A percentile compares a stretch with the other conserved stretches of the same genome.
phyloP scores from a whole-genome alignment of 2,113 vertebrate species.

The Psophia crepitans region DNA sequence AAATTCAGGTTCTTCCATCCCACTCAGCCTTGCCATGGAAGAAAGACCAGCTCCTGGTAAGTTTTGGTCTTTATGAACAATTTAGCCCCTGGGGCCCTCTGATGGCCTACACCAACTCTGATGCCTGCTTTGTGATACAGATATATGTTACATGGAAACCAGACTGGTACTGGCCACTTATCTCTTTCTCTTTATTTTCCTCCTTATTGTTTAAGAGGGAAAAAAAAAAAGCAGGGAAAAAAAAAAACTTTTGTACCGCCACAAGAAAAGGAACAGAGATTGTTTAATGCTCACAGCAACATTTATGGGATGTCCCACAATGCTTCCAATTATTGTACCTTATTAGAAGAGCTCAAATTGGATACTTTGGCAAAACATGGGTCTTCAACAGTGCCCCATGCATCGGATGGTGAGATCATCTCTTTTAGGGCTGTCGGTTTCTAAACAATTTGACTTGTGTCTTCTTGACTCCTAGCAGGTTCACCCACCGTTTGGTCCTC shows the following conservation, averaged over 20 bases:
- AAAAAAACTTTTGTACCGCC: background rate
- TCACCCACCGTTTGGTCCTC: background rate
- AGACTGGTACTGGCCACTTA: background rate
- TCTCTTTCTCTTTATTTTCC: background rate
- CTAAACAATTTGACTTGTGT: background rate
- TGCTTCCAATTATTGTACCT: background rate
- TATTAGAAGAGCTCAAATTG: background rate
- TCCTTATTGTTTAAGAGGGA: background rate
- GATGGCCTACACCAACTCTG: background rate
- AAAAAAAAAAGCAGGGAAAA: background rate
- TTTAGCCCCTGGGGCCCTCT: background rate
- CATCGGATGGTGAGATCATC: background rate
- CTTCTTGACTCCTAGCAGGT: background rate
- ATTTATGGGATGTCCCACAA: background rate
- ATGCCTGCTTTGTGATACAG: background rate
- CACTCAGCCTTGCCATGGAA: background rate
- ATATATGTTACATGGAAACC: background rate
- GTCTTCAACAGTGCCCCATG: background rate
- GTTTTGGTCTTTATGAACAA: slow-evolving; percentile 29
- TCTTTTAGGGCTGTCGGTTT: background rate
- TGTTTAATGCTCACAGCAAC: background rate
- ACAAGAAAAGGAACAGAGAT: background rate
- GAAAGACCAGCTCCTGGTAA: slow-evolving; percentile 26
- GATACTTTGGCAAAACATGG: background rate
- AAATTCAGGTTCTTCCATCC: slow-evolving; percentile 56